Evolutionary conservation across 2,113 vertebrate genomes (phyloP).

Genomic region (Calonectris borealis): DNA sequence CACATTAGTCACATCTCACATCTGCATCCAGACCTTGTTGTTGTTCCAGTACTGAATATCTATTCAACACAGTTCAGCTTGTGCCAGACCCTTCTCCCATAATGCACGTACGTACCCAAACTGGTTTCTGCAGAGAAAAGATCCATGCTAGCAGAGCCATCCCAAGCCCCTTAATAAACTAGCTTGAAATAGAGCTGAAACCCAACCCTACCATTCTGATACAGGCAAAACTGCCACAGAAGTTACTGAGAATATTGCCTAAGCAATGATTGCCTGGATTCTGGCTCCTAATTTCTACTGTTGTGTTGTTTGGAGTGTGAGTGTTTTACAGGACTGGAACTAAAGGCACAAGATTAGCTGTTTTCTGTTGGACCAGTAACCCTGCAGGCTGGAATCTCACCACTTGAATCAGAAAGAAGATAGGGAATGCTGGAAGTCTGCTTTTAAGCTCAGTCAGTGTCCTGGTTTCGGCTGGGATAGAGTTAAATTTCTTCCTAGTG

Average conservation of each 20-base stretch:
- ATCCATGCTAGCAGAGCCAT: background rate
- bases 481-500: no score
- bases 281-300: background rate
- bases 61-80: background rate
- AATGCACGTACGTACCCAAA: accelerated
- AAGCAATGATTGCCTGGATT: background rate
- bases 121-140: background rate
- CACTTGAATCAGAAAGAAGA: background rate
- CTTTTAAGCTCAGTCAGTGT: background rate
- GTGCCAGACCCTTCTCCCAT: background rate
- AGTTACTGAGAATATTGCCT: background rate
- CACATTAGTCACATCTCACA: background rate
- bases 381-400: background rate
- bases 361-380: background rate
- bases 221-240: background rate
- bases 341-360: background rate
- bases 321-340: background rate
- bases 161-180: background rate
- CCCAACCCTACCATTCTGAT: background rate
- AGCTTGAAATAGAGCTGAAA: background rate
- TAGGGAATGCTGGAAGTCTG: background rate
- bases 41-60: background rate
- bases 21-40: background rate
- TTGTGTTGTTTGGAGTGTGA: background rate
- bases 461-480: no score